Conservation (phyloP, 2,113 vertebrate genomes). For the Nerophis ophidion region DNA sequence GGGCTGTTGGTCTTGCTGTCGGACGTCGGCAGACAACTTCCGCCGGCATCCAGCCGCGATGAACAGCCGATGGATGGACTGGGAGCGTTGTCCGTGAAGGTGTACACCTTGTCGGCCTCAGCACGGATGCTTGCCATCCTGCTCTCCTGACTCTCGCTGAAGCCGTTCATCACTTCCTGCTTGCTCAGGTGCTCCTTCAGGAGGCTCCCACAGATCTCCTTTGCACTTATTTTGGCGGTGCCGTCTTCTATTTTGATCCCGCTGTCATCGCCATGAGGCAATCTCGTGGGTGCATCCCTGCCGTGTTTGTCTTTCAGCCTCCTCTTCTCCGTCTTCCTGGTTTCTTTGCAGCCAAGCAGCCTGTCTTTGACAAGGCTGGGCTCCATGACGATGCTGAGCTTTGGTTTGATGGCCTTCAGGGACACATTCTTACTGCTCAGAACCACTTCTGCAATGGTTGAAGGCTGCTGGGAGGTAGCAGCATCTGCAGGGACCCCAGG, state of each 20-base stretch:
- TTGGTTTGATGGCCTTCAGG: slow-evolving; percentile 95
- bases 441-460: slow-evolving; percentile 81
- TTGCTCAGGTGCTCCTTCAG: slow-evolving; percentile 95
- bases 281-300: slow-evolving; percentile 73
- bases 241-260: slow-evolving; percentile 82
- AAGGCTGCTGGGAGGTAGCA: slow-evolving; percentile 69
- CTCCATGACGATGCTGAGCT: slow-evolving; percentile 89
- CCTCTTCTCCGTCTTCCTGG: slow-evolving; percentile 93
- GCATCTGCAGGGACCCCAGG: slow-evolving; percentile 76
- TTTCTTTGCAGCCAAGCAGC: slow-evolving; percentile 85
- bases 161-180: slow-evolving; percentile 82
- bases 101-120: slow-evolving; percentile 98
- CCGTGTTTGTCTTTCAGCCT: slow-evolving; percentile 90
- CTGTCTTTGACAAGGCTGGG: slow-evolving; percentile 84
- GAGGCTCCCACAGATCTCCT: slow-evolving; percentile 88
- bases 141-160: slow-evolving; percentile 89
- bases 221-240: slow-evolving; percentile 75
- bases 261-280: slow-evolving; percentile 79
- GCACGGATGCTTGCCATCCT: slow-evolving; percentile 97
- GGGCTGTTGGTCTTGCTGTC: slow-evolving; percentile 95
- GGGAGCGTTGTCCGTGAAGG: slow-evolving; percentile 96
- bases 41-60: slow-evolving; percentile 79
- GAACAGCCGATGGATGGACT: slow-evolving; percentile 95
- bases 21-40: slow-evolving; percentile 75
- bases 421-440: slow-evolving; percentile 90